A percentile compares a stretch with the other conserved stretches of the same genome.
Evolutionary conservation across 2,797 vertebrate genomes (phyloP).

Genomic region (Spondyliosoma cantharus): DNA sequence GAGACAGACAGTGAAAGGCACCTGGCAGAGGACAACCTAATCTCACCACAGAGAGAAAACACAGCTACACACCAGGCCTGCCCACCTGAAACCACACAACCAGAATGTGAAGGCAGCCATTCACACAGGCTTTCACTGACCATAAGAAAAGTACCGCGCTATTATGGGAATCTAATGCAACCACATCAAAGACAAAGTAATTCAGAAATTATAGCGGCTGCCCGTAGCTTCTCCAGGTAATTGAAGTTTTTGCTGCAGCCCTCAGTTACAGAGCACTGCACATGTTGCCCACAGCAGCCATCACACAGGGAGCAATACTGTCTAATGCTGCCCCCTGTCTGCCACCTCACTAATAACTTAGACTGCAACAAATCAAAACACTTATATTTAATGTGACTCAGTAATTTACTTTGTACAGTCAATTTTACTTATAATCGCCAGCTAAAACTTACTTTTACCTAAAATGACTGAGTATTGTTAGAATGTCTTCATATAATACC

Average conservation of each 20-base stretch:
- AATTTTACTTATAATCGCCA: not conserved
- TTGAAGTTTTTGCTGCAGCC: slow-evolving; percentile 35
- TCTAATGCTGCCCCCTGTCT: slow-evolving; percentile 86
- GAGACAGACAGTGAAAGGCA: slow-evolving; percentile 65
- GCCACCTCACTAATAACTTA: slow-evolving; percentile 39
- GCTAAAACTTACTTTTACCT: not conserved
- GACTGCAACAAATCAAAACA: slow-evolving; percentile 33
- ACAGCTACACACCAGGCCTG: slow-evolving; percentile 54
- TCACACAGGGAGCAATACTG: slow-evolving; percentile 50
- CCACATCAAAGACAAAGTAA: not conserved
- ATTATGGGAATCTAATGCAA: slow-evolving; percentile 16
- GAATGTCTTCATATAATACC: not conserved
- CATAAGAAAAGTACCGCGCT: slow-evolving; percentile 1
- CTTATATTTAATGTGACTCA: slow-evolving; percentile 15
- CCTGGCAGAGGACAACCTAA: slow-evolving; percentile 70
- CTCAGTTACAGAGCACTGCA: slow-evolving; percentile 33
- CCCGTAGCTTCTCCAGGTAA: slow-evolving; percentile 42
- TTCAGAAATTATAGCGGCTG: not conserved
- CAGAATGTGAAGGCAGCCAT: slow-evolving; percentile 24
- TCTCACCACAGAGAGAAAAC: slow-evolving; percentile 56
- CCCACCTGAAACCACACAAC: slow-evolving; percentile 57
- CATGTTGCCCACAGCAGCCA: slow-evolving; percentile 19
- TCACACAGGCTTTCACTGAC: slow-evolving; percentile 2
- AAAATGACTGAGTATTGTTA: not conserved
- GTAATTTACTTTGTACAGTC: not conserved